These are phyloP conservation scores for Catalaphyllia jardinei DNA, from an alignment of 64 coral and sea anemone genomes.

Conservation along the genomic window DNA sequence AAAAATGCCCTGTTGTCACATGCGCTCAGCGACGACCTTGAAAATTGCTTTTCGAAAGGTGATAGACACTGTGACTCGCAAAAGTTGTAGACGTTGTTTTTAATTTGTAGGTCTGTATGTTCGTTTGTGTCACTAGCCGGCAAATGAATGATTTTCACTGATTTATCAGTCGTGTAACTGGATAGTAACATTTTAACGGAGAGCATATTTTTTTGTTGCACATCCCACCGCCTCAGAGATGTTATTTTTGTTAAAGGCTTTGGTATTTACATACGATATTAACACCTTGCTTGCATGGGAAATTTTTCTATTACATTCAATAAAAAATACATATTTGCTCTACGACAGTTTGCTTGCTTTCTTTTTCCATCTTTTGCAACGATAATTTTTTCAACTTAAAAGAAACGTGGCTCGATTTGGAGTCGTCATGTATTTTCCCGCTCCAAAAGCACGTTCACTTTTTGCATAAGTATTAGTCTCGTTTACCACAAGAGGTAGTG, in stretches of 20 bases:
- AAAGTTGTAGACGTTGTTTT: slow-evolving; percentile 13
- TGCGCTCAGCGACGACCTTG: not conserved
- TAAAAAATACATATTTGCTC: slow-evolving; percentile 43
- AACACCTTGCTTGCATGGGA: slow-evolving; percentile 58
- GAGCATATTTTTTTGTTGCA: slow-evolving; percentile 57
- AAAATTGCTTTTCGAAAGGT: slow-evolving; percentile 43
- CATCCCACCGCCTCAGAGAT: slow-evolving; percentile 48
- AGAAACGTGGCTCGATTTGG: not conserved
- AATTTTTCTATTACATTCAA: slow-evolving; percentile 72
- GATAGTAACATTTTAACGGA: slow-evolving; percentile 55
- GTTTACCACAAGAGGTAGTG: slow-evolving; percentile 14
- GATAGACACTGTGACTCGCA: slow-evolving; percentile 1
- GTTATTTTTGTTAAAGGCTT: slow-evolving; percentile 62
- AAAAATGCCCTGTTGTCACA: slow-evolving; percentile 67
- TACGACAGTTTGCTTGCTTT: not conserved
- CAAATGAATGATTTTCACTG: slow-evolving; percentile 34
- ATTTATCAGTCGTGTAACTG: slow-evolving; percentile 43
- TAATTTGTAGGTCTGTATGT: slow-evolving; percentile 42
- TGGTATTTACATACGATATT: slow-evolving; percentile 77
- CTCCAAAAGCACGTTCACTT: not conserved
- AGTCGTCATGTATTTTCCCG: not conserved
- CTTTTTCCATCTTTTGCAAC: not conserved
- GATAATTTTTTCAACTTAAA: not conserved
- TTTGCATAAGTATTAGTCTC: slow-evolving; percentile 32
- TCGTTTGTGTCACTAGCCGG: slow-evolving; percentile 17